Base-by-base conservation (phyloP, 2,888 invertebrate genomes). In the Synanthedon vespiformis region DNA sequence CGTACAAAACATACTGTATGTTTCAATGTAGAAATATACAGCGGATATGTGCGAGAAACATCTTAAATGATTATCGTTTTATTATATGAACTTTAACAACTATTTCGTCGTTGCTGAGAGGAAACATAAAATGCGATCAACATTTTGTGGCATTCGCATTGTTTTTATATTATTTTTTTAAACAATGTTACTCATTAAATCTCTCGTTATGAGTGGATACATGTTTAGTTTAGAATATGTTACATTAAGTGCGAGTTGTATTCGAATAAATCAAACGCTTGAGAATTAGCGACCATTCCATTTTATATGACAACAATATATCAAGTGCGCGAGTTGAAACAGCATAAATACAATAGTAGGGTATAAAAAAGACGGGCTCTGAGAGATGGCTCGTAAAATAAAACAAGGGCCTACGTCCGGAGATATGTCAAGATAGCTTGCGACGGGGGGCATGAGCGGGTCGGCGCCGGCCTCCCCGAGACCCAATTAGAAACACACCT, bases 401-500 rank as follows among this genome's bases (percentile, higher is more conserved):
- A 84, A 84, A 83, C 81, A 82, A 81, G 84, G 82, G 79, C 75
- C 74, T 67, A 72, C 80, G 81, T 81, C 82, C 82, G 80, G 82
- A 86, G 86, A 87, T 87, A 77, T 80, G 85, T 86, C 86, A 83
- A 87, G 86, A 87, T 87, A 87, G 80, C 67, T 72, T 77, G 74
- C 81, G 75, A 76, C 79, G 77, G 80, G 79, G 80, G 79, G 80
- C 68, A 68, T 64, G 63, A 70, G 67, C 68, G 58, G 67, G 74
- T 60, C 62, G 59, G 54, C 61, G 66, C 80, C 81, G 77, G 69
- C 63, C 70, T 68, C 74, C 71, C 70, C 71, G 72, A 74, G 78
- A 77, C 83, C 86, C 88, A 88, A 88, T 88, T 88, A 88, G 87
- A 80, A 74, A 73, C 82, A 86, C 86, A 87, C 86, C 86, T 86